Conservation (phyloP, 1,140 invertebrate genomes). For the Drosophila bipectinata region DNA sequence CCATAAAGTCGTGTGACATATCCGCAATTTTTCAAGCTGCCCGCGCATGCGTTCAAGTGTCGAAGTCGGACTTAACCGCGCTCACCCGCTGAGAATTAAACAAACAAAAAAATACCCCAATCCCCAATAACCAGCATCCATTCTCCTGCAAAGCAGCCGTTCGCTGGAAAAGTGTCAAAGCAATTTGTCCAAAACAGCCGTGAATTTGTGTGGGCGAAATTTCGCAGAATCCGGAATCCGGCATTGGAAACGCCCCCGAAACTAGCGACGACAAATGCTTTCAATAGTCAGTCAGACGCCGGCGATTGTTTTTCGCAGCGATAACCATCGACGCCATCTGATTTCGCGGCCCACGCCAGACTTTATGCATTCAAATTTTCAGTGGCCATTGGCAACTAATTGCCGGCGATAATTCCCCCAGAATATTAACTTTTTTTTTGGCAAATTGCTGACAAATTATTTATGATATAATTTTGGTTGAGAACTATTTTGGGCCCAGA, state of each 20-base stretch:
- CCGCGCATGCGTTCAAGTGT: constrained; percentile 66
- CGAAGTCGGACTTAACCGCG: constrained; percentile 60
- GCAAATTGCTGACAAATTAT: constrained; percentile 78
- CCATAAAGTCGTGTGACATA: constrained; percentile 83
- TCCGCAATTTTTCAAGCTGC: constrained; percentile 79
- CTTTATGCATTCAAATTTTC: constrained; percentile 52
- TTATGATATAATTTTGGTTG: constrained; percentile 57
- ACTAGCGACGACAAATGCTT: constrained; percentile 75
- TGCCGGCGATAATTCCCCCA: constrained; percentile 58
- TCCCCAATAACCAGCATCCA: not conserved
- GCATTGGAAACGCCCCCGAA: constrained; percentile 32
- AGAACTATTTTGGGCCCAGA: constrained; percentile 51
- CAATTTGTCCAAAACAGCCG: constrained; percentile 47
- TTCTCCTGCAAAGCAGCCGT: constrained; percentile 18
- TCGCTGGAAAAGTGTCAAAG: constrained; percentile 69
- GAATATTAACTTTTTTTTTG: constrained; percentile 30
- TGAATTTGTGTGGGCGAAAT: constrained; percentile 49
- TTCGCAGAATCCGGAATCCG: constrained; percentile 61
- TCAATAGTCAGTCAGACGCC: constrained; percentile 46
- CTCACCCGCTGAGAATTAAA: constrained; percentile 60
- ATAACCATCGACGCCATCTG: constrained; percentile 59
- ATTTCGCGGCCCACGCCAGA: constrained; percentile 31
- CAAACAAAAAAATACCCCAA: not conserved
- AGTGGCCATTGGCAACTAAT: constrained; percentile 71
- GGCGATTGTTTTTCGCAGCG: constrained; percentile 57